phyloP scores from a whole-genome alignment of 2,888 invertebrate genomes.

The Plagiodera versicolora region DNA sequence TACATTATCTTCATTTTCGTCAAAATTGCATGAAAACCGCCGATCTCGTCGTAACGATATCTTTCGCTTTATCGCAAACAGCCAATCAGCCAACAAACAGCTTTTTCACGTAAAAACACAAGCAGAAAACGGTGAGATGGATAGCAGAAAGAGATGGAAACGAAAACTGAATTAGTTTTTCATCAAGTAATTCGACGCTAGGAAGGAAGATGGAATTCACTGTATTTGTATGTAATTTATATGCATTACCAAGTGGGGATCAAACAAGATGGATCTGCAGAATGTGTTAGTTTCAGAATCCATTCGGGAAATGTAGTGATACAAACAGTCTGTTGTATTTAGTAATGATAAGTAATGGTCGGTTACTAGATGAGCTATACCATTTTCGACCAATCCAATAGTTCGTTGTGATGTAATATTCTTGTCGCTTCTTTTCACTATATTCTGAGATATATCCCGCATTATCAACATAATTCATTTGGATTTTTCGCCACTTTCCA shows the following conservation, averaged over 20 bases:
- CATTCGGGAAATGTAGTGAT: too few relatives aligned
- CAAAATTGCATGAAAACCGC: slow-evolving; percentile 8
- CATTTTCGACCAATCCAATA: too few relatives aligned
- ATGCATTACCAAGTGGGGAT: slow-evolving; percentile 36
- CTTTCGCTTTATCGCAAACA: slow-evolving; percentile 5
- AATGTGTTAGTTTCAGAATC: neutral
- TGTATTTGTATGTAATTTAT: slow-evolving; percentile 32
- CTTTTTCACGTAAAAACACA: slow-evolving; percentile 24
- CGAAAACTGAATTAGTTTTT: slow-evolving; percentile 34
- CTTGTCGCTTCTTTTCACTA: too few relatives aligned
- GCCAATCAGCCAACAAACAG: slow-evolving; percentile 22
- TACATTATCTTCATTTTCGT: neutral
- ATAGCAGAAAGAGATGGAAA: slow-evolving; percentile 30
- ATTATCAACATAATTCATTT: too few relatives aligned
- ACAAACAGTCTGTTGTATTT: too few relatives aligned
- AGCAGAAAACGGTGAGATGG: slow-evolving; percentile 23
- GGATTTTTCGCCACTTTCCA: too few relatives aligned
- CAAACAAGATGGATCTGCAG: neutral
- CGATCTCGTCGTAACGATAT: slow-evolving; percentile 4
- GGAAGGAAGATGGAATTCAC: slow-evolving; percentile 30
- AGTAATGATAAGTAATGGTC: too few relatives aligned
- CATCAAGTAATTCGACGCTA: slow-evolving; percentile 34
- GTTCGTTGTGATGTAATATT: too few relatives aligned
- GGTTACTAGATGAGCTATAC: too few relatives aligned
- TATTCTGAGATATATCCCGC: too few relatives aligned